Evolutionary conservation across 2,888 invertebrate genomes (phyloP), one percentile per base, ranked within the genome.

Genomic region (Nomada hirtipes): DNA sequence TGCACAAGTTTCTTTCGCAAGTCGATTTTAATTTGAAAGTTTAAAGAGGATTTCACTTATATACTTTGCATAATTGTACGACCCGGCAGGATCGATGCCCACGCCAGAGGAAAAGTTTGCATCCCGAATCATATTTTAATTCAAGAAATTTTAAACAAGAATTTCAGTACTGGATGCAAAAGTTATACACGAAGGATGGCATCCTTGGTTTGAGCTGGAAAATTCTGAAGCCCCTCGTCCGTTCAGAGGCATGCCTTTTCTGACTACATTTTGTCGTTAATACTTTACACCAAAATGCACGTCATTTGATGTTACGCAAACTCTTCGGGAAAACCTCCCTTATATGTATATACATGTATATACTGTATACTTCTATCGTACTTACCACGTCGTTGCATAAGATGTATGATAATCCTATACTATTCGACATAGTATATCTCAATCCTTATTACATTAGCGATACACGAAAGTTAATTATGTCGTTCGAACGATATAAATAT

Each of bases 361-460:
- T 92, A 92, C 88, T 92, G 91, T 91, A 90, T 89, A 91, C 88
- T 90, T 91, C 71, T 87, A 86, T 81, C 83, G 75, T 87, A 86
- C 67, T 85, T 72, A 82, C 73, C 79, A 79, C 78, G 71, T 84
- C 67, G 80, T 81, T 78, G 73, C 74, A 74, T 73, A 84, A 86
- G 80, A 75, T 89, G 90, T 90, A 89, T 82, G 75, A 90, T 90
- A 89, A 90, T 88, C 85, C 88, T 81, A 82, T 79, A 80, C 83
- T 86, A 83, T 64, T 68, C 79, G 65, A 84, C 47, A 75, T 79
- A 79, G 83, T 78, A 70, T 77, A 77, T 81, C 76, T 78, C 59
- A 83, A 83, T 83, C 76, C 78, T 78, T 80, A 83, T 75, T 84
- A 78, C 77, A 75, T 57, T 83, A 87, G 73, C 47, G 20, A 80